Base-by-base conservation (phyloP, 2,888 invertebrate species). In the Eupithecia vulgata region DNA sequence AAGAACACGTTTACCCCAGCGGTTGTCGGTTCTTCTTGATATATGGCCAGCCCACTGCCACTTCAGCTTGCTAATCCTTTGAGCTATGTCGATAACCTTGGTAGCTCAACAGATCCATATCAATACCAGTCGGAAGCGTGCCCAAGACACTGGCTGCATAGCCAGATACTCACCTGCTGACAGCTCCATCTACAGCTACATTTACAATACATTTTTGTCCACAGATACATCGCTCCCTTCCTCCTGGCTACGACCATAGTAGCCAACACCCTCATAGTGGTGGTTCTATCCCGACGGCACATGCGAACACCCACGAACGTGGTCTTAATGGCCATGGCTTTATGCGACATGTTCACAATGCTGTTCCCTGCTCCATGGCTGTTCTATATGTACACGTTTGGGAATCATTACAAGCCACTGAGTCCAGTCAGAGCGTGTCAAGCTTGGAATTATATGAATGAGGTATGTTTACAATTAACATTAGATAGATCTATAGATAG, bases 311-410 rank as follows among this genome's bases (percentile, higher is more conserved):
- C 98, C 0, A 98, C 98, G 7, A 98, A 98, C 91, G 96, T 97
- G n/a, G 97, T 98, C 0, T 95, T 99, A 4, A 97, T 98, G 96
- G 97, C 97, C n/a, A 99, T 99, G 98, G 99, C 99, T 0, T 95
- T 99, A 6, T 98, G 98, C 81, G 99, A 99, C 91, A 97, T 98
- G 96, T 96, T 98, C 88, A 99, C 99, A 0, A 96, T 98, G 85
- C 95, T 98, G 70, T 97, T 98, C 85, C 98, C 98, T 0, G 97
- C 98, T 0, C 98, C 98, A 0, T 98, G 98, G 96, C 96, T 98
- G 67, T 96, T 98, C 90, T 98, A 98, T 88, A 97, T 98, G 96
- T 98, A 98, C 93, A 97, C 98, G 0, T 96, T 98, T 81, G 97
- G 97, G 37, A 97, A 98, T 90, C 97, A 98, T 87, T 96, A 97